Base-by-base conservation (phyloP, 2,797 vertebrate species). In the Carduelis carduelis region DNA sequence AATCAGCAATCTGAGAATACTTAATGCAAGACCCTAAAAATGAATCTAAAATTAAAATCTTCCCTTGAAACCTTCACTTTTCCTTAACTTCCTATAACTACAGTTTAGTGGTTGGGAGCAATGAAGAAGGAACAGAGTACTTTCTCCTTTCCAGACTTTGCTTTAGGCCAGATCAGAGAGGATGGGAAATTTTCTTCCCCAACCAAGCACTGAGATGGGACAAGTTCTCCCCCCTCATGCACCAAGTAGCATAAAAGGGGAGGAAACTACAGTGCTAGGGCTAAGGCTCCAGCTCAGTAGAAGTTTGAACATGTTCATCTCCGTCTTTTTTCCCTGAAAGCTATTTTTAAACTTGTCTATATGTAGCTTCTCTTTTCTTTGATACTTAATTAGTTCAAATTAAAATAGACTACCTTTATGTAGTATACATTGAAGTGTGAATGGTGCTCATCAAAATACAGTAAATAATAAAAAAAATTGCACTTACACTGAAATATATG, bases 341-440 rank as follows among this genome's bases (percentile, higher is more conserved):
- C n/a, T 83, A 85, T 85, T 91, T 92, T 95, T 71, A 75, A 86
- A 65, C 11, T 24, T 15, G 32, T 46, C 41, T 83, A 30, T 61
- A 81, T 72, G 28, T 47, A 95, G 30, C 27, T 84, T 95, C 63
- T 87, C 24, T 65, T 87, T 65, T 47, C 39, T 92, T 74, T 90
- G 53, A 80, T 61, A 69, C 35, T 81, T 90, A 78, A 86, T 91
- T 93, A 88, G 65, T 35, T 78, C 37, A n/a, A 90, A 90, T 90
- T 95, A 89, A 94, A 92, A 60, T 3, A 85, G 34, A 75, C 46
- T 74, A 63, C 9, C 41, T 57, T 90, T 64, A 64, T 83, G 23
- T 30, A 69, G 61, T 28, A 35, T 32, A 46, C 2, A 3, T 28
- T 74, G 39, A 59, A 60, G 53, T 64, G 35, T 81, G 65, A 91